phyloP scores from a whole-genome alignment of 1,140 invertebrate genomes.

The Glossosoma conforme region DNA sequence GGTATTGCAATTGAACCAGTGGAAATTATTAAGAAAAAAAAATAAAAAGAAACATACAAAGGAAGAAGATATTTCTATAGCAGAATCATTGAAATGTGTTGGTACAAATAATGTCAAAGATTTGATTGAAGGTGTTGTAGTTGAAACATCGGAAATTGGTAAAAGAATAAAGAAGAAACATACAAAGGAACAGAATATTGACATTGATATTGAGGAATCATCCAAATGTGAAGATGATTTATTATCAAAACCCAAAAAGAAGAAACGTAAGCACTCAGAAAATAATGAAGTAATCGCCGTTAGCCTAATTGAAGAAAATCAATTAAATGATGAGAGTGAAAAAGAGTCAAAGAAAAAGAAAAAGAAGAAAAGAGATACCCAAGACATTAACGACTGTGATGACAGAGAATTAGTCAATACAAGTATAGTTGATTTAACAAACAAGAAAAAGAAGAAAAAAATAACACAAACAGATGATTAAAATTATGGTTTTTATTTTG shows the following conservation, averaged over 20 bases:
- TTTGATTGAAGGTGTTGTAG: background rate
- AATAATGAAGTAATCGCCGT: background rate
- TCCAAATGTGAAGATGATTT: background rate
- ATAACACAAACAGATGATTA: too few relatives aligned
- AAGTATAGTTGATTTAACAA: too few relatives aligned
- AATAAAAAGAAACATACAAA: background rate
- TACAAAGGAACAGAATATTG: conserved; percentile 5
- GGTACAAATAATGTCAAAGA: background rate
- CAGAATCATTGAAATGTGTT: background rate
- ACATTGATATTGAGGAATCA: background rate
- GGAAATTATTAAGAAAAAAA: background rate
- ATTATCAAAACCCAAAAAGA: conserved; percentile 7
- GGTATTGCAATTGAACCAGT: background rate
- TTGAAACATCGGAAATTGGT: background rate
- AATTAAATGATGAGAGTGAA: background rate
- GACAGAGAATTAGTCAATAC: too few relatives aligned
- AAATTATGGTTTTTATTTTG: too few relatives aligned
- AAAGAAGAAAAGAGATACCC: background rate
- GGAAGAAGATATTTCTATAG: background rate
- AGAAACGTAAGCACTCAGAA: conserved; percentile 6
- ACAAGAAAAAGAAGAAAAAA: too few relatives aligned
- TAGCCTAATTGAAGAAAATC: background rate
- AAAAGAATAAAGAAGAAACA: conserved; percentile 8
- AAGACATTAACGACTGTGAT: too few relatives aligned
- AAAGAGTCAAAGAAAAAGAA: background rate